A percentile compares a stretch with the other conserved stretches of the same genome.
phyloP scores from a whole-genome alignment of 2,888 invertebrate species.

The Listrodromus nycthemerus region DNA sequence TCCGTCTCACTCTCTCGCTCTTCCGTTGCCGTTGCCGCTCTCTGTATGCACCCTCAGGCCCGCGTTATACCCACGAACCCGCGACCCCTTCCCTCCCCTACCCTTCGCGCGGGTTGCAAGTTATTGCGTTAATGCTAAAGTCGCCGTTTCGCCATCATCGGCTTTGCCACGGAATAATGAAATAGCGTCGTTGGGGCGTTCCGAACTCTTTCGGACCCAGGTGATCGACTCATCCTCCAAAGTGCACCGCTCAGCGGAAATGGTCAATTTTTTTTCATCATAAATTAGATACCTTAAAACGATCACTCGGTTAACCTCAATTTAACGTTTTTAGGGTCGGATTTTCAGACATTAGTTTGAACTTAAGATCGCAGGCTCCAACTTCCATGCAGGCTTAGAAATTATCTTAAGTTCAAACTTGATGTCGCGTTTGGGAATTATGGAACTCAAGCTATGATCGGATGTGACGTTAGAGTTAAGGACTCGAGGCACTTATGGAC shows the following conservation, averaged over 20 bases:
- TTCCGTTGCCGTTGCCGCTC: constrained; percentile 9
- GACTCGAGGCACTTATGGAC: no score
- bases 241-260: background rate
- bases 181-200: constrained; percentile 62
- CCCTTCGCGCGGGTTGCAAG: constrained; percentile 55
- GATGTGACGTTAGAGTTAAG: no score
- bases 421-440: no score
- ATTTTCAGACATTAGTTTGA: background rate
- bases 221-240: constrained; percentile 52
- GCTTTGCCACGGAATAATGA: constrained; percentile 71
- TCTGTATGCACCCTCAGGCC: constrained; percentile 22
- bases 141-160: constrained; percentile 67
- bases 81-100: constrained; percentile 1
- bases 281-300: constrained; percentile 18
- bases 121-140: constrained; percentile 69
- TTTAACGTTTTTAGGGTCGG: constrained; percentile 12
- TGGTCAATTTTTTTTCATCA: constrained; percentile 60
- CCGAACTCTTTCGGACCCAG: constrained; percentile 36
- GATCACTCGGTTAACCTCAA: background rate
- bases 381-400: no score
- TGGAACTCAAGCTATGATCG: no score
- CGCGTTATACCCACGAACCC: constrained; percentile 34
- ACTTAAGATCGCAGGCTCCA: no score
- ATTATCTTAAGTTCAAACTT: no score
- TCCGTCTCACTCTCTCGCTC: constrained; percentile 43